Percentiles rank a stretch among this genome's conserved stretches.
phyloP scores from a whole-genome alignment of 2,888 invertebrate species.

The Eupithecia centaureata region DNA sequence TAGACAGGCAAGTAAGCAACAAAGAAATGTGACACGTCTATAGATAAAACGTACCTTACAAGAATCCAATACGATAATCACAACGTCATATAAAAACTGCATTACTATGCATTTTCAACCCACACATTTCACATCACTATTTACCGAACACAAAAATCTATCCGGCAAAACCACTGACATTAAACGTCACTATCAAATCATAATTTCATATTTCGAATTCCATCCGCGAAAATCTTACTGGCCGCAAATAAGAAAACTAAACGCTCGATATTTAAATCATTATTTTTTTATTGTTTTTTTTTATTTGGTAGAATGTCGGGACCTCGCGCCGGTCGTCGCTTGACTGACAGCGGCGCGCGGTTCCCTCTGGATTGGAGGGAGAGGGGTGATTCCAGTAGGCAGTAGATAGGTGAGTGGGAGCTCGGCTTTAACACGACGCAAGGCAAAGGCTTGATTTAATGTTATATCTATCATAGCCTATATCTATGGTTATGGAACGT shows the following conservation, averaged over 20 bases:
- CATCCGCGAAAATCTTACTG: conserved; percentile 4
- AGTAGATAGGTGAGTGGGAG: conserved; percentile 20
- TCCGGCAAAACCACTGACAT: conserved; percentile 3
- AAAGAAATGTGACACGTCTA: conserved; percentile 1
- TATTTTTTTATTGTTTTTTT: conserved; percentile 20
- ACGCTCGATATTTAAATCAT: not conserved
- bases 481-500: no score
- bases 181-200: not conserved
- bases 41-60: conserved; percentile 60
- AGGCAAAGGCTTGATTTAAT: conserved; percentile 16
- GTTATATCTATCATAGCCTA: no score
- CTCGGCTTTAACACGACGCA: conserved; percentile 27
- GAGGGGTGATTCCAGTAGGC: conserved; percentile 35
- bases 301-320: conserved; percentile 33
- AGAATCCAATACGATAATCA: conserved; percentile 60
- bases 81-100: conserved; percentile 41
- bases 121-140: conserved; percentile 29
- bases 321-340: conserved; percentile 61
- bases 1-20: not conserved
- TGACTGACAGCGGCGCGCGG: conserved; percentile 61
- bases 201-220: conserved; percentile 5
- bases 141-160: conserved; percentile 26
- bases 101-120: conserved; percentile 55
- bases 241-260: conserved; percentile 1
- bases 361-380: conserved; percentile 39